Conservation (phyloP, 2,797 vertebrate species). For the Botia almorhae region DNA sequence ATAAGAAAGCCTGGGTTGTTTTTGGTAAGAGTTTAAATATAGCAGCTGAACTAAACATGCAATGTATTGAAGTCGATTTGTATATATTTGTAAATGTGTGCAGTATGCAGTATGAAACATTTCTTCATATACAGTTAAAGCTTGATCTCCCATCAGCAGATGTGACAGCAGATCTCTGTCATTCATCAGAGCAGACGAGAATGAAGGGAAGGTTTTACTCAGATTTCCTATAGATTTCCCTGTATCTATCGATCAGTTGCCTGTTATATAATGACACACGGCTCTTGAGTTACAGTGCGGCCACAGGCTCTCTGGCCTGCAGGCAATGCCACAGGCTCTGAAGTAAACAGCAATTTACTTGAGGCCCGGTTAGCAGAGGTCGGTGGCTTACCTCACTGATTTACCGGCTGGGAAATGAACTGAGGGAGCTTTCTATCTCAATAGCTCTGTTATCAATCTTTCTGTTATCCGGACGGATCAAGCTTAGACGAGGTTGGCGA, state of each 20-base stretch:
- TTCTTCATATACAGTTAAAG: neutral
- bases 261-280: slow-evolving; percentile 49
- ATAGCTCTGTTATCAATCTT: slow-evolving; percentile 58
- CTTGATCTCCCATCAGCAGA: slow-evolving; percentile 23
- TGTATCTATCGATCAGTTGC: slow-evolving; percentile 51
- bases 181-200: slow-evolving; percentile 37
- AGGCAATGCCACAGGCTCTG: slow-evolving; percentile 33
- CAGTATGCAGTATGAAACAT: neutral
- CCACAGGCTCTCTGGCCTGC: slow-evolving; percentile 34
- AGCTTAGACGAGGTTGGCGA: slow-evolving; percentile 30
- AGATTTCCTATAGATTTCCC: slow-evolving; percentile 56
- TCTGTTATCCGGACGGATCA: slow-evolving; percentile 61
- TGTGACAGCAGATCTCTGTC: slow-evolving; percentile 44
- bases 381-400: slow-evolving; percentile 53
- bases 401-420: slow-evolving; percentile 52
- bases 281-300: slow-evolving; percentile 45
- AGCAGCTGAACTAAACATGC: no score
- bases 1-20: no score
- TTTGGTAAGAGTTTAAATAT: no score
- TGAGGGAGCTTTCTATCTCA: slow-evolving; percentile 53
- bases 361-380: slow-evolving; percentile 28
- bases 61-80: no score
- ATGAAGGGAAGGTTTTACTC: slow-evolving; percentile 42
- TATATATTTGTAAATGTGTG: neutral
- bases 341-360: slow-evolving; percentile 55